Percentiles rank a stretch among this genome's conserved stretches.
phyloP scores from a whole-genome alignment of 2,113 vertebrate genomes.

The Stegostoma tigrinum region DNA sequence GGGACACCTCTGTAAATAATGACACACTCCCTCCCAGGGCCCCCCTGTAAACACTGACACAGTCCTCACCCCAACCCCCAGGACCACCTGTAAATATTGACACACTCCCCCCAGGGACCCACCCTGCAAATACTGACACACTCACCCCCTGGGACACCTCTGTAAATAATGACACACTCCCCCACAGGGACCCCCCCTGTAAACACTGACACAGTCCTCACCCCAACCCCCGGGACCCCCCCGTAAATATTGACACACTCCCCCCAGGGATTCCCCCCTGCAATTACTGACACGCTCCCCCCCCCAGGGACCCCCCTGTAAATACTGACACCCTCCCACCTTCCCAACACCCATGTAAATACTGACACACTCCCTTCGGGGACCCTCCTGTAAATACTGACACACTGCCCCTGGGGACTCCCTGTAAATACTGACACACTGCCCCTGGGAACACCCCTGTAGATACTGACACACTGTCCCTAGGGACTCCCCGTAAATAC shows the following conservation, averaged over 20 bases:
- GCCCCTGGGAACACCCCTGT: background rate
- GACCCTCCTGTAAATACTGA: background rate
- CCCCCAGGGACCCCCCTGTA: background rate
- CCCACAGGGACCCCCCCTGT: background rate
- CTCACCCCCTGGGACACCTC: background rate
- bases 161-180: background rate
- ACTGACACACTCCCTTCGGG: background rate
- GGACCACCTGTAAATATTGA: background rate
- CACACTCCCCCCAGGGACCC: background rate
- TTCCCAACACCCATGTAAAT: background rate
- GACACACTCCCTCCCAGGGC: background rate
- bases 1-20: background rate
- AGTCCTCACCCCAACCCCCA: background rate
- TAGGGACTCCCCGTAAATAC: background rate
- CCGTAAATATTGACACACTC: background rate
- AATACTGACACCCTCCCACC: background rate
- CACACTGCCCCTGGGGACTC: background rate
- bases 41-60: background rate
- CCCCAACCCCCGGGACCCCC: background rate
- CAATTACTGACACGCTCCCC: background rate
- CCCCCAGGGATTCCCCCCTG: background rate
- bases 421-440: background rate
- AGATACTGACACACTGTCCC: background rate
- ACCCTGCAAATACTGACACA: background rate
- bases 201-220: background rate